These are phyloP conservation scores for Lucifuga dentata DNA, from an alignment of 2,113 vertebrate species.

Conservation along the genomic window DNA sequence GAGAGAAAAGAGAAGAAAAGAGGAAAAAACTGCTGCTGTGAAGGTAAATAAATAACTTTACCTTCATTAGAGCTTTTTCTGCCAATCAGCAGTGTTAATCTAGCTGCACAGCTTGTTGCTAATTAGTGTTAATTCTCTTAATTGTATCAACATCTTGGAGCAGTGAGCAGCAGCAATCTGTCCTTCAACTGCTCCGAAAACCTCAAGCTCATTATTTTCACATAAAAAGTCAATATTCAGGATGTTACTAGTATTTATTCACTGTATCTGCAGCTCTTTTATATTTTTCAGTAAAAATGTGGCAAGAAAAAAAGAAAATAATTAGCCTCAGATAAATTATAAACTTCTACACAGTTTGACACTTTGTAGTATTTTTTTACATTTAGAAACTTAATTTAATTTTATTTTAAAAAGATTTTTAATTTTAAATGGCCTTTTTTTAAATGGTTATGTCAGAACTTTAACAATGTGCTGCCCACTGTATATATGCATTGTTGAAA, in stretches of 20 bases:
- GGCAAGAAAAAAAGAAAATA: no score
- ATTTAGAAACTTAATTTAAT: no score
- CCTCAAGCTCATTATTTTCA: slow-evolving; percentile 9
- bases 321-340: no score
- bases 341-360: no score
- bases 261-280: not conserved
- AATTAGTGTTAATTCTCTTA: slow-evolving; percentile 31
- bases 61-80: not conserved
- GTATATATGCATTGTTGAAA: no score
- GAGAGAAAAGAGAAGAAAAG: slow-evolving; percentile 9
- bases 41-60: no score
- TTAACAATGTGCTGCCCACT: no score
- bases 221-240: not conserved
- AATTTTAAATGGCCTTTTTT: no score
- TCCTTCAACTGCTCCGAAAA: not conserved
- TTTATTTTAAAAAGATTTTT: no score
- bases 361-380: no score
- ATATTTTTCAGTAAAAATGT: not conserved
- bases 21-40: not conserved
- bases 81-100: not conserved
- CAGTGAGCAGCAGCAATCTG: slow-evolving; percentile 17
- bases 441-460: no score
- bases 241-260: not conserved
- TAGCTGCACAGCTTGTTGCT: slow-evolving; percentile 17
- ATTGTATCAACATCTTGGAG: slow-evolving; percentile 7